Percentiles rank a stretch among this genome's conserved stretches.
These are phyloP conservation scores for Lepus townsendii DNA, from an alignment of 2,797 vertebrate species.

Conservation along the genomic window DNA sequence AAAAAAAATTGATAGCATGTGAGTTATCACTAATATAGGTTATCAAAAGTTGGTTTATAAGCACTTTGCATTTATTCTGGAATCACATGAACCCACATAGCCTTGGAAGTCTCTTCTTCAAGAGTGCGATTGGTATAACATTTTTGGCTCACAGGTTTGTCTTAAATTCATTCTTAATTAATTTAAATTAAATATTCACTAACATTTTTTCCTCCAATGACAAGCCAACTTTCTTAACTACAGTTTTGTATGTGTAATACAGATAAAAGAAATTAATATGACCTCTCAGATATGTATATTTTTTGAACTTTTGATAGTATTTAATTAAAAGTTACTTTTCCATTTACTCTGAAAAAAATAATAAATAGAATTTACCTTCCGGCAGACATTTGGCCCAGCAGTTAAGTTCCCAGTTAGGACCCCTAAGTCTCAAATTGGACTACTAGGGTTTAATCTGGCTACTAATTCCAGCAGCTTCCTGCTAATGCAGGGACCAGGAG, in stretches of 20 bases:
- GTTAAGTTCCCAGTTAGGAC: too few relatives aligned
- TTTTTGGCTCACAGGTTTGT: not conserved
- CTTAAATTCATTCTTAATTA: not conserved
- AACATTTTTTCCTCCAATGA: not conserved
- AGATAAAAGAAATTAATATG: not conserved
- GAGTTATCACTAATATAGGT: not conserved
- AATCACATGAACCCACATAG: not conserved
- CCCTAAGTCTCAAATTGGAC: too few relatives aligned
- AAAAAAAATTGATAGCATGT: not conserved
- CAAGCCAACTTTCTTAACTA: not conserved
- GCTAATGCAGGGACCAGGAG: too few relatives aligned
- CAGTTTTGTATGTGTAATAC: not conserved
- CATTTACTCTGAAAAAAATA: not conserved
- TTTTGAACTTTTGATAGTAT: not conserved
- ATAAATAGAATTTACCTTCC: not conserved
- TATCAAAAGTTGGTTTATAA: not conserved
- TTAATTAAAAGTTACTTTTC: not conserved
- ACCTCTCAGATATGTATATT: not conserved
- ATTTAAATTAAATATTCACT: conserved; percentile 11
- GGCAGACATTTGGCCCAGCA: too few relatives aligned
- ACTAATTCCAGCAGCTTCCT: too few relatives aligned
- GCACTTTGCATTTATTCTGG: not conserved
- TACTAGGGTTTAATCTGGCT: too few relatives aligned
- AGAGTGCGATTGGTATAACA: not conserved
- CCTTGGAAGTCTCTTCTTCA: not conserved